Percentiles rank a stretch among this genome's conserved stretches.
Conservation (phyloP, 1,140 invertebrate genomes). For the Zaprionus taronus region DNA sequence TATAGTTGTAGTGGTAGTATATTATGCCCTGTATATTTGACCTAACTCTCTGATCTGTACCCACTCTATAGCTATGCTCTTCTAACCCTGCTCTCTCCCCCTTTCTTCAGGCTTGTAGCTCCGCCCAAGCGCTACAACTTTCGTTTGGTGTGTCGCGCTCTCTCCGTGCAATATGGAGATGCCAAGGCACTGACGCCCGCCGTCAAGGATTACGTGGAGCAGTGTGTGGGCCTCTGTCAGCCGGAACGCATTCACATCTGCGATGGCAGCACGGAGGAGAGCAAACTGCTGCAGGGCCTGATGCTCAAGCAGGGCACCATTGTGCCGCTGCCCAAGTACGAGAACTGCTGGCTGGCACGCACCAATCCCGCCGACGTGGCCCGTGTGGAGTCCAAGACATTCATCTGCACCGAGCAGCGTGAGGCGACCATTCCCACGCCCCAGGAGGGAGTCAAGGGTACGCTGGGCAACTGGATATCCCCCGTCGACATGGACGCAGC, state of each 20-base stretch:
- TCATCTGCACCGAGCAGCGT: conserved; percentile 92
- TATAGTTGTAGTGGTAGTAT: no score
- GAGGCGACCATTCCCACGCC: conserved; percentile 91
- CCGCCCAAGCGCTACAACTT: conserved; percentile 50
- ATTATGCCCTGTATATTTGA: no score
- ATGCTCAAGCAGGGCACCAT: conserved; percentile 89
- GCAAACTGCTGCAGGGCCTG: conserved; percentile 87
- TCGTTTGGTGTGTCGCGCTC: conserved; percentile 58
- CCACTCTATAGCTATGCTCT: not conserved
- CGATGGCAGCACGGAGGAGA: conserved; percentile 91
- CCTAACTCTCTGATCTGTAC: not conserved
- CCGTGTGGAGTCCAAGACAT: conserved; percentile 95
- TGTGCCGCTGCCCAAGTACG: conserved; percentile 90
- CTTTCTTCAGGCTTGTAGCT: conserved; percentile 30
- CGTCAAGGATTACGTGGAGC: conserved; percentile 88
- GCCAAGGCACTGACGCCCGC: conserved; percentile 80
- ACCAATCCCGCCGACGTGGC: conserved; percentile 98
- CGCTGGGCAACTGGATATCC: conserved; percentile 96
- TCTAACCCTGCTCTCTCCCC: not conserved
- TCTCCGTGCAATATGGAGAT: conserved; percentile 73
- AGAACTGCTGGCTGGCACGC: conserved; percentile 94
- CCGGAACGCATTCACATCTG: conserved; percentile 93
- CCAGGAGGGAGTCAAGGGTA: conserved; percentile 87
- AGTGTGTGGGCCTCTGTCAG: conserved; percentile 89
- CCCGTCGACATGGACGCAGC: conserved; percentile 87